These are phyloP conservation scores for Amniataba percoides DNA, from an alignment of 2,797 vertebrate genomes.

Conservation along the genomic window DNA sequence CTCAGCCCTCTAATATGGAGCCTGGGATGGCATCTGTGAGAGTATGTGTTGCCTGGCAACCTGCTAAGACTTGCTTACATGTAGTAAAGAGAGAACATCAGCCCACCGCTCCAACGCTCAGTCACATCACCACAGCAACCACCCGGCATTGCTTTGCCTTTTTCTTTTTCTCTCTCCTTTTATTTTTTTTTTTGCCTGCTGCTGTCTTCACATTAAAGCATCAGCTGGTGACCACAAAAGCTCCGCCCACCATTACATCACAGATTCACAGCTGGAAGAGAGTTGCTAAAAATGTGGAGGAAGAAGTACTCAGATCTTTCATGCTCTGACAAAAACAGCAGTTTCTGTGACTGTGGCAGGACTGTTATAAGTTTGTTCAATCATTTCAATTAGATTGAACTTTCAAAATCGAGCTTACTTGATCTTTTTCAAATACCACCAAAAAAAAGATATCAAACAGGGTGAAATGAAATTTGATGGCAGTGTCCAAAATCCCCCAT, in stretches of 20 bases:
- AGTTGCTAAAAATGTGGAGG: background rate
- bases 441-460: too few relatives aligned
- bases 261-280: background rate
- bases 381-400: too few relatives aligned
- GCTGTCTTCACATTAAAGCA: background rate
- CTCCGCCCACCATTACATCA: conserved; percentile 16
- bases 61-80: conserved; percentile 64
- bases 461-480: too few relatives aligned
- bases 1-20: background rate
- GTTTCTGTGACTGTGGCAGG: too few relatives aligned
- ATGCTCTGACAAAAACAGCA: too few relatives aligned
- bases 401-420: too few relatives aligned
- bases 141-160: background rate
- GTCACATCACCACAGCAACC: conserved; percentile 34
- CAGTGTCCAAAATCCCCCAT: too few relatives aligned
- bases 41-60: conserved; percentile 77
- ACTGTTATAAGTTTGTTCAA: too few relatives aligned
- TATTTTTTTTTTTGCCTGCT: too few relatives aligned
- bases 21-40: conserved; percentile 38
- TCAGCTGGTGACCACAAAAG: background rate
- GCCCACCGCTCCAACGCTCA: conserved; percentile 8
- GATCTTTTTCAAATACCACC: too few relatives aligned
- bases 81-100: conserved; percentile 55
- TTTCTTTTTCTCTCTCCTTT: too few relatives aligned
- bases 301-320: too few relatives aligned